Base-by-base conservation (phyloP, 1,140 invertebrate genomes). In the Phthorimaea operculella region DNA sequence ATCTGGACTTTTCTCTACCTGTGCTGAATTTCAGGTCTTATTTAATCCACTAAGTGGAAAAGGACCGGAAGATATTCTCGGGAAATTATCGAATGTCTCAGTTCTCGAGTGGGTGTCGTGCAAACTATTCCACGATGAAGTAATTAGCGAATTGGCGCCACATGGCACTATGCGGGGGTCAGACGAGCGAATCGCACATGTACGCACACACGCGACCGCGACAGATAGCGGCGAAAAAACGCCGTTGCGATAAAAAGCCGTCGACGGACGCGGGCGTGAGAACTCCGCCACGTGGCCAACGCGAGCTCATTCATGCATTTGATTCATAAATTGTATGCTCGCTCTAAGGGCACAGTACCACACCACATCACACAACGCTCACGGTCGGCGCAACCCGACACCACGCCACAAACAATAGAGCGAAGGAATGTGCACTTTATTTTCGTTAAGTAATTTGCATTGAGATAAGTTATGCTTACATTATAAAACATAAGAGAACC, bases 221-320 rank as follows among this genome's bases (percentile, higher is more conserved):
- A 79, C 76, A 75, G 54, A 67, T 34, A 66, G 64, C 64, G 52
- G 66, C 58, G 65, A 75, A 76, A 79, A 71, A 73, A n/a, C 39
- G 67, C 58, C 68, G 67, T 69, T 53, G 59, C 68, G 68, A 77
- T 72, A 76, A 79, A 77, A 77, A 79, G 73, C 64, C 63, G 66
- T 59, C 61, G 64, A 33, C 39, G 44, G n/a, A 9, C 36, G 36
- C 36, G 10, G 9, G 71, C 77, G 79, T 83, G 77, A 83, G 79
- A 83, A 83, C 74, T 52, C 14, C 63, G 73, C 75, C 79, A 83
- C 77, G 79, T 83, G 79, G 57, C 64, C 66, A 58, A 48, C 64
- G 58, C 54, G 39, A 62, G 66, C 75, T 76, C 78, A 83, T 81
- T 83, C 79, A 83, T 78, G 73, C 71, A 80, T 80, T 80, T 80